phyloP scores from a whole-genome alignment of 2,113 vertebrate genomes.

The Passer domesticus region DNA sequence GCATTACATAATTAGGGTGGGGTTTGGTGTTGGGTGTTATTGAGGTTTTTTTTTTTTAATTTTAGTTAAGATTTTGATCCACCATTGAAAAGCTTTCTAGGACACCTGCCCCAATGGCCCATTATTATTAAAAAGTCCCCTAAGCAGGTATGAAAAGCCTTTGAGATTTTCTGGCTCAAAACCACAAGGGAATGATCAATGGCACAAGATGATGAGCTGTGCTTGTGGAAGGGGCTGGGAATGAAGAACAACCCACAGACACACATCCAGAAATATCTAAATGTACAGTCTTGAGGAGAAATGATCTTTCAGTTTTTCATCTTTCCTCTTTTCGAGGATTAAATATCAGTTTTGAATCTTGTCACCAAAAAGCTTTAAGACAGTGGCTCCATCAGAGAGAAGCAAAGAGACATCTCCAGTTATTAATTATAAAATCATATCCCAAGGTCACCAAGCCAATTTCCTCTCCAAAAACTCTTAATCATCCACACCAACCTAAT shows the following conservation, averaged over 20 bases:
- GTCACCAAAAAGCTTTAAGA: background rate
- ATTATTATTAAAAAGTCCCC: background rate
- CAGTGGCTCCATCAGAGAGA: background rate
- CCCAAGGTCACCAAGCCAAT: background rate
- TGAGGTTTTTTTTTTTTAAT: rapidly evolving
- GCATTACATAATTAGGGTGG: background rate
- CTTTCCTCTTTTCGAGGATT: background rate
- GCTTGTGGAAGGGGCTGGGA: background rate
- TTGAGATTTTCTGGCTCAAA: background rate
- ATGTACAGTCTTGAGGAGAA: background rate
- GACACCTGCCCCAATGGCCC: background rate
- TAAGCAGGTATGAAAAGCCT: background rate
- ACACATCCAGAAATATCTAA: background rate
- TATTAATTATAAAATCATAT: background rate
- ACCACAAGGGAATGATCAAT: background rate
- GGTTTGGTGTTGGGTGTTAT: background rate
- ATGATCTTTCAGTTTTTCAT: background rate
- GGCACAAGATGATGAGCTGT: background rate
- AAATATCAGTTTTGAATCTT: background rate
- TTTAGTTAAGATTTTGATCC: background rate
- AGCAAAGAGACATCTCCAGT: background rate
- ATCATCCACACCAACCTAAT: background rate
- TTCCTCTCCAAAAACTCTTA: background rate
- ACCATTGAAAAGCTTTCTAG: background rate
- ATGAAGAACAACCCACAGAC: background rate